Evolutionary conservation across 2,888 invertebrate genomes (phyloP).

Genomic region (Gastrophysa polygoni): DNA sequence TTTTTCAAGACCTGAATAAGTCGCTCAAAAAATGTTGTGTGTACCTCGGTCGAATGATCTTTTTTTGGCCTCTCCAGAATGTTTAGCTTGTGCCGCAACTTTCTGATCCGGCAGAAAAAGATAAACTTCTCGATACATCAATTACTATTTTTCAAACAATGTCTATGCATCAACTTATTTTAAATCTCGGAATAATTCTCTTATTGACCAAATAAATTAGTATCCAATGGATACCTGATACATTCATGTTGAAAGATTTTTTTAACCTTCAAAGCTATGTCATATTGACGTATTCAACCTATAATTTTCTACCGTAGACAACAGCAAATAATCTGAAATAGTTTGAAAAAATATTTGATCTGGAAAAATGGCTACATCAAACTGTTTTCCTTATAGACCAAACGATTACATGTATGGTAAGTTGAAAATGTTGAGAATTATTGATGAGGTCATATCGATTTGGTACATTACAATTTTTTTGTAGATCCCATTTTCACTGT

Average conservation of each 20-base stretch:
- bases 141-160: no score
- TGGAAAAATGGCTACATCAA: slow-evolving; percentile 25
- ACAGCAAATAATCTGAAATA: background rate
- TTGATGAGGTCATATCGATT: background rate
- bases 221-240: slow-evolving; percentile 18
- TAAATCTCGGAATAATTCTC: no score
- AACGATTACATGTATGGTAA: slow-evolving; percentile 47
- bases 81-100: no score
- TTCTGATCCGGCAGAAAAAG: no score
- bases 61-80: no score
- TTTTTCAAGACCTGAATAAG: no score
- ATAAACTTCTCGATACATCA: no score
- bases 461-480: slow-evolving; percentile 9
- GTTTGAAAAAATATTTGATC: background rate
- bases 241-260: background rate
- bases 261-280: no score
- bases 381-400: slow-evolving; percentile 42
- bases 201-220: slow-evolving; percentile 24
- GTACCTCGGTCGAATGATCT: no score
- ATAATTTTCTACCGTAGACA: slow-evolving; percentile 5
- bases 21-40: no score
- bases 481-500: slow-evolving; percentile 65
- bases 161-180: no score
- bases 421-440: slow-evolving; percentile 12
- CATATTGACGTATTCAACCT: slow-evolving; percentile 23